Conservation (phyloP, 2,888 invertebrate genomes). For the Alcis repandata region DNA sequence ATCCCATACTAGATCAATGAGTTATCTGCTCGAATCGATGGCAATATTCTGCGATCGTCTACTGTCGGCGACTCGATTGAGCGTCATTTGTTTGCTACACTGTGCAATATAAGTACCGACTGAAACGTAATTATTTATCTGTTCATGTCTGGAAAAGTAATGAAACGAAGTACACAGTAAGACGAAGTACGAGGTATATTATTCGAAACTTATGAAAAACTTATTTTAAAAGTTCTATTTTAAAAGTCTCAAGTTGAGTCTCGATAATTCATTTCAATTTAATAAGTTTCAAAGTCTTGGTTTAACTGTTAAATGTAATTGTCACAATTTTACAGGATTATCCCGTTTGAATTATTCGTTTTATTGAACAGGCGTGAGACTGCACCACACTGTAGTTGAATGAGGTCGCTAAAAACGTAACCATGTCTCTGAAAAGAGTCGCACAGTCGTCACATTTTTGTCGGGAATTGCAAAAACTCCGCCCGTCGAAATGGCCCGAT, state of each 20-base stretch:
- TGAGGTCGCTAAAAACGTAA: constrained; percentile 13
- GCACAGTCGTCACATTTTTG: constrained; percentile 31
- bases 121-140: no score
- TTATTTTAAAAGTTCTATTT: no score
- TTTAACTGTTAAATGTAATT: no score
- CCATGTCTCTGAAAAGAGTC: constrained; percentile 21
- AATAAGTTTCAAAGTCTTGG: background rate
- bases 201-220: no score
- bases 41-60: background rate
- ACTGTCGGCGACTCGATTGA: background rate
- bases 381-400: constrained; percentile 8
- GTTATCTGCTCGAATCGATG: constrained; percentile 14
- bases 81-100: constrained; percentile 11
- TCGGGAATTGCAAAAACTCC: constrained; percentile 29
- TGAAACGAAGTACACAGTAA: no score
- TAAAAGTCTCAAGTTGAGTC: no score
- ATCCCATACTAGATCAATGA: constrained; percentile 4
- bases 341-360: background rate
- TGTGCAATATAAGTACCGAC: background rate
- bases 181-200: no score
- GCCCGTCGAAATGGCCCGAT: constrained; percentile 29
- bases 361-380: background rate
- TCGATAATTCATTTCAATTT: no score
- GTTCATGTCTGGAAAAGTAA: no score
- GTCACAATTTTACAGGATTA: background rate